Base-by-base conservation (phyloP, 2,113 vertebrate genomes). In the Varanus salvator region DNA sequence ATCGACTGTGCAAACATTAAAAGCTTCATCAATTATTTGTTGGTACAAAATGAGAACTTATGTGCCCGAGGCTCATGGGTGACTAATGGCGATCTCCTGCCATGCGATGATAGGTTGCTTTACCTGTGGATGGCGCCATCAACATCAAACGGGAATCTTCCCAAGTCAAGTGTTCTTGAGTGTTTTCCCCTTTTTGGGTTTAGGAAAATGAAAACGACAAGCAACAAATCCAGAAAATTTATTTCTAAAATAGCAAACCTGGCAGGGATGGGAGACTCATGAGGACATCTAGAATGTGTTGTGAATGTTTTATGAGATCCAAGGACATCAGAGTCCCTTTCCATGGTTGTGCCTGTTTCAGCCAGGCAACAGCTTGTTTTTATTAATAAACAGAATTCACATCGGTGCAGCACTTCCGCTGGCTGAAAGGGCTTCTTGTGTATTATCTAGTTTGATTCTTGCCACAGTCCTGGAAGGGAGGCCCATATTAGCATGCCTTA, bases 11-110 rank as follows among this genome's bases (percentile, higher is more conserved):
- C 80, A 88, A 86, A 80, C 50, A 72, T 86, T 74, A 74, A 9
- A 74, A 74, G 68, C 76, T 60, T 48, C 50, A 60, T 86, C 66
- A 64, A 80, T 90, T 80, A 90, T 90, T 86, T 90, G 52, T 64
- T 31, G 68, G 76, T 71, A 44, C 44, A 80, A 72, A 74, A 86
- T 3, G 38, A 48, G 50, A 44, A 54, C 25, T n/a, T 25, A 25
- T 2, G 11, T 31, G 57, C 84, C 82, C 17, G 5, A 72, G 68
- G 57, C 31, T 57, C 4, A 50, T 17, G 29, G 48, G 15, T 74
- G 66, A 52, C 89, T 72, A 72, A 60, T 80, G 57, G 76, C 5
- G 25, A 57, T 19, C 25, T 48, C 31, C 66, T 12, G 21, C 34
- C 14, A 29, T 27, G 34, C 34, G 14, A 3, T 27, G 34, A 12